These are phyloP conservation scores for Valencia hispanica DNA, from an alignment of 2,797 vertebrate genomes.

Conservation along the genomic window DNA sequence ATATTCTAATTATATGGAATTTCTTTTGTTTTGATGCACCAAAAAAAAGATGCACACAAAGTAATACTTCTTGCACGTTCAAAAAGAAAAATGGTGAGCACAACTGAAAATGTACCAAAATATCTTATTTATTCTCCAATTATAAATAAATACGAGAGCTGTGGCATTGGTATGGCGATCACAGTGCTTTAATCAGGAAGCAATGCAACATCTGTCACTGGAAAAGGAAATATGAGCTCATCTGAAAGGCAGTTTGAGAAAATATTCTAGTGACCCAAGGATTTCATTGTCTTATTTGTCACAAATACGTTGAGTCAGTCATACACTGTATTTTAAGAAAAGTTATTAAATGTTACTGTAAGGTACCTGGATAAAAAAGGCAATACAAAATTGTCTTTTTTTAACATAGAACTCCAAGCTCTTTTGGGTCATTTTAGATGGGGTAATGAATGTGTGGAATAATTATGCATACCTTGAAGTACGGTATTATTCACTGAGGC, in stretches of 20 bases:
- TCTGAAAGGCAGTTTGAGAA: not conserved
- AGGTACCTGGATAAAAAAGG: not conserved
- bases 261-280: not conserved
- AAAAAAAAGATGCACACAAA: not conserved
- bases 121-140: not conserved
- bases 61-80: not conserved
- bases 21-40: not conserved
- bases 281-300: slow-evolving; percentile 1
- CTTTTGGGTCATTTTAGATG: not conserved
- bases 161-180: not conserved
- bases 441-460: slow-evolving; percentile 4
- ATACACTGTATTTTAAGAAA: not conserved
- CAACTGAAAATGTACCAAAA: not conserved
- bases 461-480: not conserved
- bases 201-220: slow-evolving; percentile 5
- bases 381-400: not conserved
- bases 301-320: not conserved
- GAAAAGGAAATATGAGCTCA: slow-evolving; percentile 7
- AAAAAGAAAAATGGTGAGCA: not conserved
- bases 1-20: slow-evolving; percentile 4
- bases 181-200: slow-evolving; percentile 11
- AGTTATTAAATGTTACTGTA: not conserved
- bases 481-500: not conserved
- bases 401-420: not conserved
- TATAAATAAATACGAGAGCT: slow-evolving; percentile 10